These are phyloP conservation scores for Tinamus major DNA, from an alignment of 2,797 vertebrate species.

Conservation along the genomic window DNA sequence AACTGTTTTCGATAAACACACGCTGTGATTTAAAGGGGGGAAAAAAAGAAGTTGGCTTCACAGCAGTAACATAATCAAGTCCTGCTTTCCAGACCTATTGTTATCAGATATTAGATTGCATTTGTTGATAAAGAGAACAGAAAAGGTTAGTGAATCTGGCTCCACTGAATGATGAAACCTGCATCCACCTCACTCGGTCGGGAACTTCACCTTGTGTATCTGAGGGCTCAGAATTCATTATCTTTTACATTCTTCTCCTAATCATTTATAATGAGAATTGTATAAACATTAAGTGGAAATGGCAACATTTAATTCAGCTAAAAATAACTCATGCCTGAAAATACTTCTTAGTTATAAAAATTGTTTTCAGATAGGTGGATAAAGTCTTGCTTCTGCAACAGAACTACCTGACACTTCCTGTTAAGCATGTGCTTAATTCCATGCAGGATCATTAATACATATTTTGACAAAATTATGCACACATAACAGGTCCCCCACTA, in stretches of 20 bases:
- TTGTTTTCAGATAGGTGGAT: neutral
- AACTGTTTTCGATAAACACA: neutral
- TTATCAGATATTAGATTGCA: neutral
- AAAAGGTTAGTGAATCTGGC: fast-evolving
- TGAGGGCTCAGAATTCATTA: neutral
- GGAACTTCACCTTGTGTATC: neutral
- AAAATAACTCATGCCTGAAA: neutral
- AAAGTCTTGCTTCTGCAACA: neutral
- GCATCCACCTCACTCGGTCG: neutral
- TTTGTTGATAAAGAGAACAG: neutral
- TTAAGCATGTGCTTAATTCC: neutral
- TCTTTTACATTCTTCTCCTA: neutral
- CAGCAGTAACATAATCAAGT: neutral
- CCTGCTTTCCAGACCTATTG: neutral
- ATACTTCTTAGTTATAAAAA: neutral
- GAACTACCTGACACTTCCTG: fast-evolving
- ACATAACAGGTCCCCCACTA: neutral
- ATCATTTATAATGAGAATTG: neutral
- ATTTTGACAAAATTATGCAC: neutral
- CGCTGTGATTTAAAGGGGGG: neutral
- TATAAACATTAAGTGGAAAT: neutral
- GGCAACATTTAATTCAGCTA: neutral
- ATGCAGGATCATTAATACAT: fast-evolving
- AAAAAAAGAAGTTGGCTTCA: neutral
- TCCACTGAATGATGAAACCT: neutral